These are phyloP conservation scores for Plagiodera versicolora DNA, from an alignment of 2,888 invertebrate species.

Conservation along the genomic window DNA sequence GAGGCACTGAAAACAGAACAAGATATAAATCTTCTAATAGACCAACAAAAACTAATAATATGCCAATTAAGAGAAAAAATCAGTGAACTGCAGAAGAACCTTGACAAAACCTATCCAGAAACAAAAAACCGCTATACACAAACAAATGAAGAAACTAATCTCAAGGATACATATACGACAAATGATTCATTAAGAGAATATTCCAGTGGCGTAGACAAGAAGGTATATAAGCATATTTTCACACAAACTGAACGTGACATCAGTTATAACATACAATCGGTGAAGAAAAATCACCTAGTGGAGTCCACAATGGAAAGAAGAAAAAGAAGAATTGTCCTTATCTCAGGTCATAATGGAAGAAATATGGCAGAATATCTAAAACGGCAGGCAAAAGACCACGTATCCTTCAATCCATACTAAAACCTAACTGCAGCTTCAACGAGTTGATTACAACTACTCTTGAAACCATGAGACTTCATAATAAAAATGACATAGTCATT, in stretches of 20 bases:
- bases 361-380: constrained; percentile 10
- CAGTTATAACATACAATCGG: not conserved
- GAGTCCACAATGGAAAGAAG: constrained; percentile 8
- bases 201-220: constrained; percentile 1
- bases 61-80: constrained; percentile 1
- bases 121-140: not conserved
- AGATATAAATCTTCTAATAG: not conserved
- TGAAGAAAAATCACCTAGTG: constrained; percentile 1
- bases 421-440: constrained; percentile 6
- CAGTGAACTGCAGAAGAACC: constrained; percentile 1
- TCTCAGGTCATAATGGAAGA: constrained; percentile 9
- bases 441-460: constrained; percentile 10
- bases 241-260: not conserved
- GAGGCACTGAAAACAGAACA: constrained; percentile 8
- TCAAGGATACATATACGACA: constrained; percentile 1
- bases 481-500: constrained; percentile 8
- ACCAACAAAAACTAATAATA: constrained; percentile 5
- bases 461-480: constrained; percentile 3
- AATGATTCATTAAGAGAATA: constrained; percentile 1
- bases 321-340: constrained; percentile 8
- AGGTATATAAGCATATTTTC: constrained; percentile 1
- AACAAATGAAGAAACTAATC: not conserved
- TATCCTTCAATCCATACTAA: constrained; percentile 8
- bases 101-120: not conserved
- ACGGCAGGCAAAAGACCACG: constrained; percentile 3